These are phyloP conservation scores for Notolepis coatsorum DNA, from an alignment of 2,797 vertebrate genomes.

Conservation along the genomic window DNA sequence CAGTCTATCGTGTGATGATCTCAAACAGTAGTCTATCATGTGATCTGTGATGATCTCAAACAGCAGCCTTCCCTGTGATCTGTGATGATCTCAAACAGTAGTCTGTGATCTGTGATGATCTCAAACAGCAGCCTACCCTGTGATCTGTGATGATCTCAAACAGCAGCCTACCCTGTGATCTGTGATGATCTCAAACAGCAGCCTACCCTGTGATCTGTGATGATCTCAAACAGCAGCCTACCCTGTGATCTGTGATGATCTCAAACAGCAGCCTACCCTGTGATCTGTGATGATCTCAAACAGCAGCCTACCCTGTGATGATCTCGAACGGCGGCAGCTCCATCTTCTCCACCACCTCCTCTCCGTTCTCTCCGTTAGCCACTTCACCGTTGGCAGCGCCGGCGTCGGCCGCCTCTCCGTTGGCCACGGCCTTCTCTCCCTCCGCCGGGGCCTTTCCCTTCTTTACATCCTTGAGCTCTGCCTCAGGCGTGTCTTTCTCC, in stretches of 20 bases:
- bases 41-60: background rate
- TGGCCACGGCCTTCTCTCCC: background rate
- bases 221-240: too few relatives aligned
- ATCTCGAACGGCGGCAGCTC: conserved; percentile 93
- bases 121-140: too few relatives aligned
- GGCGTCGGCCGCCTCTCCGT: background rate
- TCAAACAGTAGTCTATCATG: too few relatives aligned
- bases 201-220: too few relatives aligned
- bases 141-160: too few relatives aligned
- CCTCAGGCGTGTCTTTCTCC: conserved; percentile 18
- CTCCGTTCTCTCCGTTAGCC: conserved; percentile 59
- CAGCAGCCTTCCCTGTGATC: conserved; percentile 85
- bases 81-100: conserved; percentile 92
- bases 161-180: too few relatives aligned
- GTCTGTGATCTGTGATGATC: too few relatives aligned
- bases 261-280: too few relatives aligned
- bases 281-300: background rate
- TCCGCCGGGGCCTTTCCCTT: conserved; percentile 21
- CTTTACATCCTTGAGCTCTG: too few relatives aligned
- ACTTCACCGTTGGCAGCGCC: conserved; percentile 4
- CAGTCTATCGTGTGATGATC: too few relatives aligned
- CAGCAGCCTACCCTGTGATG: conserved; percentile 86
- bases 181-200: too few relatives aligned
- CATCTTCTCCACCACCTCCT: conserved; percentile 78
- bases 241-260: too few relatives aligned